These are phyloP conservation scores for Thyatira batis DNA, from an alignment of 2,888 invertebrate species.

Conservation along the genomic window DNA sequence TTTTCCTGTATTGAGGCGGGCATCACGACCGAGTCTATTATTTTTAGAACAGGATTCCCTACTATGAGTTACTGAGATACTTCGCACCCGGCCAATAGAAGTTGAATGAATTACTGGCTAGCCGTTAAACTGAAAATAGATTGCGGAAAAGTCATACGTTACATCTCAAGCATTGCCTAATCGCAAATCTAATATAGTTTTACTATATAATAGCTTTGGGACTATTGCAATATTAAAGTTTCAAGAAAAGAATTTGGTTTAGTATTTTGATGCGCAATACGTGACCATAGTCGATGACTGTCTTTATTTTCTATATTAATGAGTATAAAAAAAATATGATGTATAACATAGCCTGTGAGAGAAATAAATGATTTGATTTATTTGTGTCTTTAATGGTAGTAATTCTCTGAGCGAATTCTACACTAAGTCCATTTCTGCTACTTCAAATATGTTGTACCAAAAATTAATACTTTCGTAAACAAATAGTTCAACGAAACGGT, in stretches of 20 bases:
- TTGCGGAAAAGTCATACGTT: slow-evolving; percentile 3
- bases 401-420: too few relatives aligned
- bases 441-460: neutral
- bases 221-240: too few relatives aligned
- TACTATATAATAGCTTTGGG: neutral
- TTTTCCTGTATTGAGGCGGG: slow-evolving; percentile 52
- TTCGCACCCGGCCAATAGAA: neutral
- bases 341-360: too few relatives aligned
- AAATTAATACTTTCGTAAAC: neutral
- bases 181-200: neutral
- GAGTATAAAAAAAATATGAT: too few relatives aligned
- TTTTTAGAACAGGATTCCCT: slow-evolving; percentile 38
- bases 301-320: too few relatives aligned
- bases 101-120: neutral
- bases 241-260: too few relatives aligned
- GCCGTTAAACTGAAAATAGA: neutral
- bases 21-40: slow-evolving; percentile 28
- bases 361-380: too few relatives aligned
- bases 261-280: too few relatives aligned
- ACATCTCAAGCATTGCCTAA: neutral
- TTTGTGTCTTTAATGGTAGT: too few relatives aligned
- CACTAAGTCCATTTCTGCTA: neutral
- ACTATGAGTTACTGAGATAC: slow-evolving; percentile 24
- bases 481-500: neutral
- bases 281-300: too few relatives aligned